Evolutionary conservation across 2,888 invertebrate genomes (phyloP).

Genomic region (Ochropleura plecta): DNA sequence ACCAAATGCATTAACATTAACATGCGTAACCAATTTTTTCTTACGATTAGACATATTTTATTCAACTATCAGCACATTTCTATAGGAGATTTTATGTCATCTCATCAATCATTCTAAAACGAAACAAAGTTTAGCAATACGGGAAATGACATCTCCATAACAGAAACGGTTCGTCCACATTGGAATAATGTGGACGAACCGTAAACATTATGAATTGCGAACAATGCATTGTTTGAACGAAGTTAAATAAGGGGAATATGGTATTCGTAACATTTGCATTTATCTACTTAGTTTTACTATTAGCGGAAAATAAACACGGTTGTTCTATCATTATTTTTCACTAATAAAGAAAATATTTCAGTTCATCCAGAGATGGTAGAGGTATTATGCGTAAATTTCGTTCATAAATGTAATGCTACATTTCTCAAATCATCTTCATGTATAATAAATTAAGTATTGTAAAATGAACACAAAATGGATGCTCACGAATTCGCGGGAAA

Average conservation of each 20-base stretch:
- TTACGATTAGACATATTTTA: background rate
- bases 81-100: background rate
- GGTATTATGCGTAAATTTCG: background rate
- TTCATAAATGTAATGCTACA: background rate
- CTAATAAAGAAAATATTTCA: background rate
- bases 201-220: constrained; percentile 31
- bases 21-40: background rate
- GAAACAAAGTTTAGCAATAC: constrained; percentile 20
- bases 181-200: constrained; percentile 20
- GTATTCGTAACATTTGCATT: constrained; percentile 7
- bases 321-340: background rate
- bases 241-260: constrained; percentile 3
- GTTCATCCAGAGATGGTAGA: background rate
- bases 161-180: constrained; percentile 18
- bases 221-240: constrained; percentile 29
- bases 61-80: background rate
- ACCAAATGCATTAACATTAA: background rate
- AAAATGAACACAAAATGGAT: background rate
- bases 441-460: background rate
- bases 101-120: background rate
- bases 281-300: background rate
- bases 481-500: constrained; percentile 1
- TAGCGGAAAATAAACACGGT: background rate
- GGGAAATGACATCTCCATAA: constrained; percentile 22
- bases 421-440: background rate